These are phyloP conservation scores for Halotydeus destructor DNA, from an alignment of 1,140 invertebrate genomes.

Conservation along the genomic window DNA sequence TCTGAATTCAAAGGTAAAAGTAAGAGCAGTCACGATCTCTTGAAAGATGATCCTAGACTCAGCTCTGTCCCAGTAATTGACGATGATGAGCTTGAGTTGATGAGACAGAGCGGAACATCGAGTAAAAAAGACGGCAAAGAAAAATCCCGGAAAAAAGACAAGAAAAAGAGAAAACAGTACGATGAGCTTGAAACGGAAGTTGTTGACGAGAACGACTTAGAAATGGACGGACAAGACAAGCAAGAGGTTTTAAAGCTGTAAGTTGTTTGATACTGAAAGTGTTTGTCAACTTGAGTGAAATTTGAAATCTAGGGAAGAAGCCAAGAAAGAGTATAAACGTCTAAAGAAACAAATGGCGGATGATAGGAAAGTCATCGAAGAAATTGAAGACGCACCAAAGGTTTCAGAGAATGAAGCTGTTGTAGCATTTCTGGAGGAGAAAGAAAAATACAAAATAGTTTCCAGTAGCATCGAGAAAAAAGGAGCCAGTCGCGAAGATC, in stretches of 20 bases:
- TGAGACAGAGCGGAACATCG: slow-evolving; percentile 8
- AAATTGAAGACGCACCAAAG: slow-evolving; percentile 22
- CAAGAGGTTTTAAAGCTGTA: not conserved
- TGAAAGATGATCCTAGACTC: slow-evolving; percentile 57
- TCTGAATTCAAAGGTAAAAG: slow-evolving; percentile 29
- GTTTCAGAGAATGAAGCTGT: slow-evolving; percentile 36
- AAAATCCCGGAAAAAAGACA: not conserved
- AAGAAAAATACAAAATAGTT: slow-evolving; percentile 51
- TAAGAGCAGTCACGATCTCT: slow-evolving; percentile 84
- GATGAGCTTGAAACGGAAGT: too few relatives aligned
- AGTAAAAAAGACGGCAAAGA: slow-evolving; percentile 5
- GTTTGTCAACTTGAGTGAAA: not conserved
- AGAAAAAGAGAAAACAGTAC: not conserved
- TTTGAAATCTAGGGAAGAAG: slow-evolving; percentile 18
- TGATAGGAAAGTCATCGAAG: slow-evolving; percentile 22
- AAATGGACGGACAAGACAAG: not conserved
- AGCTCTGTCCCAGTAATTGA: slow-evolving; percentile 28
- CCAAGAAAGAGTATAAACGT: slow-evolving; percentile 23
- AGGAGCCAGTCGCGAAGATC: slow-evolving; percentile 12
- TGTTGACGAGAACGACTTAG: not conserved
- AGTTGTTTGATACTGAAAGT: not conserved
- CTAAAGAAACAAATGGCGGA: slow-evolving; percentile 29
- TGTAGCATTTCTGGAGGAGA: slow-evolving; percentile 46
- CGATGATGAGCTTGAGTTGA: slow-evolving; percentile 11
- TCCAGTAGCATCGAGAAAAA: slow-evolving; percentile 36